Conservation (phyloP, 1,140 invertebrate genomes). For the Ladona fulva region DNA sequence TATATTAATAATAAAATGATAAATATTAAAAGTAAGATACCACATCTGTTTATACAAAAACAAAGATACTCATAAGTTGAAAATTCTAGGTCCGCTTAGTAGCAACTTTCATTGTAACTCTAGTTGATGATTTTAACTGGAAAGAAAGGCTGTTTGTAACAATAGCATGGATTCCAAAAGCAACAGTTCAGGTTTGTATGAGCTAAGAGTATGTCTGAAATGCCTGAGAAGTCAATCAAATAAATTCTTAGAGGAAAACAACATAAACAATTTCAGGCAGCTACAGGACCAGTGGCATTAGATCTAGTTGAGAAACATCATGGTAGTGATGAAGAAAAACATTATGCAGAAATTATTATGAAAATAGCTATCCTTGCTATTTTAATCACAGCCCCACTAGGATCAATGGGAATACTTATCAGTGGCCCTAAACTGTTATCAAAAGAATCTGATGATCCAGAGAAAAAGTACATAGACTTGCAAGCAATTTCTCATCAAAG, state of each 20-base stretch:
- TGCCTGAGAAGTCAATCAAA: no score
- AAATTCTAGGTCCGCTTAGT: constrained; percentile 45
- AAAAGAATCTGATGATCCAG: background rate
- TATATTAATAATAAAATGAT: no score
- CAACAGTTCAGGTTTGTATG: constrained; percentile 51
- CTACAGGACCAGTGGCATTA: constrained; percentile 50
- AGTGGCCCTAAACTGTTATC: constrained; percentile 39
- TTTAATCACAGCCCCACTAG: constrained; percentile 60
- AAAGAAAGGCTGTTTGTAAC: constrained; percentile 60
- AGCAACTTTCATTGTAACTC: constrained; percentile 48
- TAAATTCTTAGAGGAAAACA: no score
- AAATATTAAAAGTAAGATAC: no score
- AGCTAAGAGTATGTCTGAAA: no score
- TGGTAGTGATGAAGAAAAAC: background rate
- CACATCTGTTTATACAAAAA: no score
- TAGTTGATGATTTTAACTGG: constrained; percentile 47
- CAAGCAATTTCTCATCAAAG: no score
- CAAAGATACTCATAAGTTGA: no score
- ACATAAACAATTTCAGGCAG: constrained; percentile 39
- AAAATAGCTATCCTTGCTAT: constrained; percentile 61
- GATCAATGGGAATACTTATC: constrained; percentile 45
- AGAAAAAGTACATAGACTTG: no score
- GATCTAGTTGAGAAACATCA: constrained; percentile 41
- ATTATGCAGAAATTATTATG: constrained; percentile 43
- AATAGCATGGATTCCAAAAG: constrained; percentile 66